Evolutionary conservation across 1,140 invertebrate genomes (phyloP).

Genomic region (Caligus rogercresseyi): DNA sequence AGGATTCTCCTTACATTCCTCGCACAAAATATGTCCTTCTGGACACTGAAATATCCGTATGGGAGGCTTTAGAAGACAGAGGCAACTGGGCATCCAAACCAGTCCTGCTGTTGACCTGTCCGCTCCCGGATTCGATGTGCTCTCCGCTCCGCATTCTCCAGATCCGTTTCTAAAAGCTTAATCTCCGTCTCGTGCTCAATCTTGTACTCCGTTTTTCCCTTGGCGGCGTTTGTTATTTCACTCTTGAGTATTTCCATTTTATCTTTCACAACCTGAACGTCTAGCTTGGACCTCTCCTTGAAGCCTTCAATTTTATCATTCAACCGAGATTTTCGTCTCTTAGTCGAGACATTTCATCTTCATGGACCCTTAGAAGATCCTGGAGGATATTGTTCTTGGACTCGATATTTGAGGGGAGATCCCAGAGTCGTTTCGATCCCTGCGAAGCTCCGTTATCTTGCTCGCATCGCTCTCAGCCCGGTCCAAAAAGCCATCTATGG

Average conservation of each 20-base stretch:
- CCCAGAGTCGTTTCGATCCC: not conserved
- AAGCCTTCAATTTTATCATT: not conserved
- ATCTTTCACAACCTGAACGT: not conserved
- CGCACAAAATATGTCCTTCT: slow-evolving; percentile 17
- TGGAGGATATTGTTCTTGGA: not conserved
- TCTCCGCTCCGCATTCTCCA: slow-evolving; percentile 1
- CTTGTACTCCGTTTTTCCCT: not conserved
- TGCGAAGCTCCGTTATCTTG: not conserved
- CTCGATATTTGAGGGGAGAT: not conserved
- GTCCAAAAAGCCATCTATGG: not conserved
- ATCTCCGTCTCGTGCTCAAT: slow-evolving; percentile 7
- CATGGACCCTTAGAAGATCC: not conserved
- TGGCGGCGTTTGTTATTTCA: not conserved
- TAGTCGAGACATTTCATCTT: not conserved
- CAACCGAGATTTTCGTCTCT: not conserved
- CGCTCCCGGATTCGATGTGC: not conserved
- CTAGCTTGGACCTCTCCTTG: not conserved
- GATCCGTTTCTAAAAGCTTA: not conserved
- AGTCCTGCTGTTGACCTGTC: not conserved
- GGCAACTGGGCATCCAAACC: slow-evolving; percentile 12
- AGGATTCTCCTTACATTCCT: slow-evolving; percentile 19
- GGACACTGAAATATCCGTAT: slow-evolving; percentile 17
- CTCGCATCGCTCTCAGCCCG: not conserved
- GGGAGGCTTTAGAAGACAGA: not conserved
- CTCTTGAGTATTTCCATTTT: slow-evolving; percentile 7